Conservation (phyloP, 2,797 vertebrate genomes). For the Chiroxiphia lanceolata region DNA sequence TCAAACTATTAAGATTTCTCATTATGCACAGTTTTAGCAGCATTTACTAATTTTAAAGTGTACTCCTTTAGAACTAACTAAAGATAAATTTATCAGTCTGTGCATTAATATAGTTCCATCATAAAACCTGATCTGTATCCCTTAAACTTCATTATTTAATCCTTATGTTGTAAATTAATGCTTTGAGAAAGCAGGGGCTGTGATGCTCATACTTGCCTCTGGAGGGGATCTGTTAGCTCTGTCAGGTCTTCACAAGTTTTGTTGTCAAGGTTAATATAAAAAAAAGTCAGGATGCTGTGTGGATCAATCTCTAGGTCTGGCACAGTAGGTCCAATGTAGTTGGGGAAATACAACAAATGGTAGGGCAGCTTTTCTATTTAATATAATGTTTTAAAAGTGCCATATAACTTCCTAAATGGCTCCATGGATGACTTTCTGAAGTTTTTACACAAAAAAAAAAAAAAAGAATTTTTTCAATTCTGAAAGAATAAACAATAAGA, state of each 20-base stretch:
- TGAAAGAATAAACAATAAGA: not conserved
- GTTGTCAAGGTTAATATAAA: not conserved
- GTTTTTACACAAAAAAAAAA: not conserved
- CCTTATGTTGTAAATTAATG: not conserved
- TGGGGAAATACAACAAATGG: not conserved
- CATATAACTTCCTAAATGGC: not conserved
- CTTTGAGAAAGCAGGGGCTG: not conserved
- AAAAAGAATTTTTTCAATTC: accelerated
- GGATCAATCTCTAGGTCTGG: not conserved
- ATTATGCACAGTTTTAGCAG: not conserved
- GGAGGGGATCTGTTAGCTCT: not conserved
- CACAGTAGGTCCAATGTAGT: not conserved
- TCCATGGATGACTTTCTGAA: not conserved
- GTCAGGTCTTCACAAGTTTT: not conserved
- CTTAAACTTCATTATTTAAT: not conserved
- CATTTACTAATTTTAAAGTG: not conserved
- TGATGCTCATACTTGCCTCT: not conserved
- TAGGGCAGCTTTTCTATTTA: not conserved
- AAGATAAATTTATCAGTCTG: not conserved
- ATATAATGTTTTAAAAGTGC: not conserved
- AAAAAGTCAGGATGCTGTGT: not conserved
- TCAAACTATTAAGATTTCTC: not conserved
- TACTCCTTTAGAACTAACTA: not conserved
- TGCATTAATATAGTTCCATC: not conserved
- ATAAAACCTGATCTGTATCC: not conserved